A percentile compares a stretch with the other conserved stretches of the same genome.
Evolutionary conservation across 2,888 invertebrate species (phyloP).

Genomic region (Hipparchia sbordonii): DNA sequence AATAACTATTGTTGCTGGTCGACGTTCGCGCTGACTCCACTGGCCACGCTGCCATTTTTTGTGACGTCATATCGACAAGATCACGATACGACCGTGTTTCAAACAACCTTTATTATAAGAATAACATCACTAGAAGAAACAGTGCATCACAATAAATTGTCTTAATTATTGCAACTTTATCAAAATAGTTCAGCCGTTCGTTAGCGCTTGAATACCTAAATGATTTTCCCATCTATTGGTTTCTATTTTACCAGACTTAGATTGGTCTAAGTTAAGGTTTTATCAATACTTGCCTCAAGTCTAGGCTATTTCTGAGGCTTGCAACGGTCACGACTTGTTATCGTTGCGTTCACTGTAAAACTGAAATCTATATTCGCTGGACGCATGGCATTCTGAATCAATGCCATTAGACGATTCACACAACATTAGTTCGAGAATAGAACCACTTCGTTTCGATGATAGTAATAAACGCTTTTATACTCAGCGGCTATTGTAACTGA

Average conservation of each 20-base stretch:
- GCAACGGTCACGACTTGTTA: neutral
- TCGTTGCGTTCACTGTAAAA: constrained; percentile 20
- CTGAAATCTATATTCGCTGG: constrained; percentile 25
- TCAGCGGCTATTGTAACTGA: constrained; percentile 6
- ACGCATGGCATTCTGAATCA: constrained; percentile 43
- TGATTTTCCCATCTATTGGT: no score
- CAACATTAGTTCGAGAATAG: constrained; percentile 41
- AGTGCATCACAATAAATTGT: no score
- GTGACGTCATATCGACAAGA: constrained; percentile 31
- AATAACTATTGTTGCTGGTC: constrained; percentile 57
- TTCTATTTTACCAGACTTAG: no score
- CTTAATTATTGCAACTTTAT: no score
- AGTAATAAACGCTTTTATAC: constrained; percentile 27
- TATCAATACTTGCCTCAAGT: neutral
- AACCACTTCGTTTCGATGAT: constrained; percentile 26
- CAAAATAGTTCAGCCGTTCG: no score
- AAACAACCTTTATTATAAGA: no score
- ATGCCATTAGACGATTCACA: constrained; percentile 45
- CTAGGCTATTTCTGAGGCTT: no score
- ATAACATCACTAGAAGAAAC: no score
- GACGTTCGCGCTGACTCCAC: constrained; percentile 49
- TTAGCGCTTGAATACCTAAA: no score
- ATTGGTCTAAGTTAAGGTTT: no score
- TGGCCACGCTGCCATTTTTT: constrained; percentile 41
- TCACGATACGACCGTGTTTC: constrained; percentile 20